Conservation (phyloP, 2,888 invertebrate genomes). For the Tinea pellionella region DNA sequence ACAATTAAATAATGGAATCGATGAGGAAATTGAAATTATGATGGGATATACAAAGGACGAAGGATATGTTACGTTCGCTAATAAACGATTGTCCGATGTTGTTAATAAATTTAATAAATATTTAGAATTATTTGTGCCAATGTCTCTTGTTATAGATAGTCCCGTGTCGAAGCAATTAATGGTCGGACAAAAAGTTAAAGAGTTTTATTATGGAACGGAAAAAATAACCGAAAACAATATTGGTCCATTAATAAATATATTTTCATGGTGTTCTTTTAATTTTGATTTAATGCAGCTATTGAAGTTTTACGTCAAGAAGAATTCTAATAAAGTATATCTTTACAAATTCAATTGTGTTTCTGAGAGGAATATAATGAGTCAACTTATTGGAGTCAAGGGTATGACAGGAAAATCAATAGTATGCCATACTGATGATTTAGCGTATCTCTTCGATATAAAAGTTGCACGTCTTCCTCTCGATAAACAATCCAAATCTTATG, state of each 20-base stretch:
- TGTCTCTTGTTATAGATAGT: constrained; percentile 25
- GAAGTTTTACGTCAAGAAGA: constrained; percentile 24
- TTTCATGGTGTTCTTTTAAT: constrained; percentile 26
- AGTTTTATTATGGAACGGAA: constrained; percentile 31
- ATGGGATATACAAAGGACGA: constrained; percentile 78
- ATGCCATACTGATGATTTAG: constrained; percentile 35
- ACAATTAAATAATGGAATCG: constrained; percentile 48
- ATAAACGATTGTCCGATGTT: constrained; percentile 7
- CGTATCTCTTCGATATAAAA: constrained; percentile 30
- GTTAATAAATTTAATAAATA: constrained; percentile 27
- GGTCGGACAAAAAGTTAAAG: constrained; percentile 28
- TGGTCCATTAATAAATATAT: constrained; percentile 24
- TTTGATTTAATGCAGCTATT: constrained; percentile 26
- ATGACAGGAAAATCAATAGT: constrained; percentile 21
- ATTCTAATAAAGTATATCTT: constrained; percentile 29
- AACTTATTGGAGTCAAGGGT: constrained; percentile 21
- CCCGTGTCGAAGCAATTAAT: constrained; percentile 28
- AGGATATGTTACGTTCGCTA: constrained; percentile 44
- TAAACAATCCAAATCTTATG: constrained; percentile 25
- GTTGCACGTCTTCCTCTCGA: constrained; percentile 21
- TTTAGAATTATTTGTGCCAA: constrained; percentile 34
- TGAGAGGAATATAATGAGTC: constrained; percentile 30
- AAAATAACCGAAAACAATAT: constrained; percentile 24
- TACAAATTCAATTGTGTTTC: constrained; percentile 39
- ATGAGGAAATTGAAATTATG: constrained; percentile 71